Evolutionary conservation across 2,113 vertebrate species (phyloP).

Genomic region (Casuarius casuarius): DNA sequence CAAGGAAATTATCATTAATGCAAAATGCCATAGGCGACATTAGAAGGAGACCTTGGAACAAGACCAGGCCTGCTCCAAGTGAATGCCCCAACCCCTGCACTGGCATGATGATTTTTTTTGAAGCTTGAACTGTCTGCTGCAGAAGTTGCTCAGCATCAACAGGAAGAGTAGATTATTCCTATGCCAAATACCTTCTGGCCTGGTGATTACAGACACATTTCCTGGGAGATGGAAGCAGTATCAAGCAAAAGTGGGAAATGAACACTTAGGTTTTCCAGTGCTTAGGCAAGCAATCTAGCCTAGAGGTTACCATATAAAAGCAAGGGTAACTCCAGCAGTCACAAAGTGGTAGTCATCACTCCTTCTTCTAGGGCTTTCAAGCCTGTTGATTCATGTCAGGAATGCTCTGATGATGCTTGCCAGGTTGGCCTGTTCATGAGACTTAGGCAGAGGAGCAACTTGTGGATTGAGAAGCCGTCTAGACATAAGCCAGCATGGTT

Average conservation of each 20-base stretch:
- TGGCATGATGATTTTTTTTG: background rate
- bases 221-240: background rate
- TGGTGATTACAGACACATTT: background rate
- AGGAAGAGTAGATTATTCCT: background rate
- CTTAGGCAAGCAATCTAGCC: slow-evolving; percentile 2
- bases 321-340: background rate
- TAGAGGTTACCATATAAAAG: background rate
- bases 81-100: accelerated
- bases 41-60: background rate
- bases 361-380: background rate
- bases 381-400: slow-evolving; percentile 35
- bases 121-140: background rate
- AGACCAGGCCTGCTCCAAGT: background rate
- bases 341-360: background rate
- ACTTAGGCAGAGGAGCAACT: background rate
- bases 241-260: slow-evolving; percentile 20
- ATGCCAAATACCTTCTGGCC: background rate
- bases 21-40: background rate
- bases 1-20: background rate
- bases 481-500: background rate
- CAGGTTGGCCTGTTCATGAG: background rate
- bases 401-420: slow-evolving; percentile 10
- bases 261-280: background rate
- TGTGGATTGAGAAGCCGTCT: background rate
- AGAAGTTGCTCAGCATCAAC: background rate